Evolutionary conservation across 1,140 invertebrate species (phyloP).

Genomic region (Piezodorus guildinii): DNA sequence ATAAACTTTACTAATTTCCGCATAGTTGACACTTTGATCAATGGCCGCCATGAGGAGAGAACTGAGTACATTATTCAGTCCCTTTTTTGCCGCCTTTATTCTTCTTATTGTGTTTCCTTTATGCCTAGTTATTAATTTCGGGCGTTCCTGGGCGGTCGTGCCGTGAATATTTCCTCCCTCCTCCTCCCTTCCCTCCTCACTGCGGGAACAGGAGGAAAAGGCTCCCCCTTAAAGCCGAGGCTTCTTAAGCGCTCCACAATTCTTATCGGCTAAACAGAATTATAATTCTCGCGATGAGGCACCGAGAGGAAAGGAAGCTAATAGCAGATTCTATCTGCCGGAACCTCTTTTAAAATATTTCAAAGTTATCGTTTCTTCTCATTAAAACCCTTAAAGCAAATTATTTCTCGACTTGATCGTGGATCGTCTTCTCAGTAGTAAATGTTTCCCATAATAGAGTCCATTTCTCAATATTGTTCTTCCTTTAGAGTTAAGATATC

Average conservation of each 20-base stretch:
- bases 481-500: no score
- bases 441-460: no score
- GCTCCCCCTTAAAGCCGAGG: background rate
- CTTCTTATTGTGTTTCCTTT: conserved; percentile 8
- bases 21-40: no score
- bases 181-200: no score
- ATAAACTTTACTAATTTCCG: no score
- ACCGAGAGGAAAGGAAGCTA: background rate
- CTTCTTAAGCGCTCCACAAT: background rate
- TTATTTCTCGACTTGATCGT: background rate
- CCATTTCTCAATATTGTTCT: no score
- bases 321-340: conserved; percentile 1
- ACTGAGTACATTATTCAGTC: background rate
- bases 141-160: conserved; percentile 6
- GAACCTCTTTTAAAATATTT: conserved; percentile 6
- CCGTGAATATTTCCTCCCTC: background rate
- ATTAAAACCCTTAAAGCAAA: background rate
- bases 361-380: background rate
- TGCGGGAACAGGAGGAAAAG: background rate
- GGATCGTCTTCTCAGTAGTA: no score
- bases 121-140: conserved; percentile 13
- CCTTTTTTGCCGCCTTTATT: conserved; percentile 1
- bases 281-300: conserved; percentile 6
- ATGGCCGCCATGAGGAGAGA: no score
- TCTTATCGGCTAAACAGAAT: conserved; percentile 8